A percentile compares a stretch with the other conserved stretches of the same genome.
Conservation (phyloP, 2,797 vertebrate species). For the Ciconia nigra region DNA sequence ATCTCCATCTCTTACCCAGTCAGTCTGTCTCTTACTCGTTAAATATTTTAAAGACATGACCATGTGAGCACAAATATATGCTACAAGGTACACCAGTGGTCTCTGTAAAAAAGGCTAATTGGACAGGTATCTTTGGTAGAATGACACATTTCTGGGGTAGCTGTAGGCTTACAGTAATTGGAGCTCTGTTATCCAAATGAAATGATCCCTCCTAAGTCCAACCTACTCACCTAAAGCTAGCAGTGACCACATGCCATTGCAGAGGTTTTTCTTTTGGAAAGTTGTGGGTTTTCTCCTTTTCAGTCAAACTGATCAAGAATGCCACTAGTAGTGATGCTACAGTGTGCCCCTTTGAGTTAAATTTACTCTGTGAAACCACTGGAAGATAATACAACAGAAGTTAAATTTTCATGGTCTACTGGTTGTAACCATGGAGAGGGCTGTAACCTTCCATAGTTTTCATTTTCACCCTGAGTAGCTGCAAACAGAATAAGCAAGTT, state of each 20-base stretch:
- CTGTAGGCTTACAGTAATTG: accelerated
- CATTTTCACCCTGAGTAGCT: background rate
- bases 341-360: background rate
- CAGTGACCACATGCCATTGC: background rate
- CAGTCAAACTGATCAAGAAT: background rate
- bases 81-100: background rate
- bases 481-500: background rate
- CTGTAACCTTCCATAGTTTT: background rate
- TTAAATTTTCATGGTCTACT: background rate
- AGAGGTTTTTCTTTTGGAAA: background rate
- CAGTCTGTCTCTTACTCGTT: background rate
- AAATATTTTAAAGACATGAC: background rate
- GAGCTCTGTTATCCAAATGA: background rate
- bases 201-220: background rate
- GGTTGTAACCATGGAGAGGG: background rate
- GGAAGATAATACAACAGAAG: background rate
- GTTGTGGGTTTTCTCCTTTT: background rate
- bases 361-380: background rate
- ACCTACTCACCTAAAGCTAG: background rate
- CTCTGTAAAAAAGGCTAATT: background rate
- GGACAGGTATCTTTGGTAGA: background rate
- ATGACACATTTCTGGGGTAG: background rate
- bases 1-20: background rate
- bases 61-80: background rate
- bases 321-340: background rate